Percentiles rank a stretch among this genome's conserved stretches.
Evolutionary conservation across 2,888 invertebrate species (phyloP).

Genomic region (Heliconius cydno): DNA sequence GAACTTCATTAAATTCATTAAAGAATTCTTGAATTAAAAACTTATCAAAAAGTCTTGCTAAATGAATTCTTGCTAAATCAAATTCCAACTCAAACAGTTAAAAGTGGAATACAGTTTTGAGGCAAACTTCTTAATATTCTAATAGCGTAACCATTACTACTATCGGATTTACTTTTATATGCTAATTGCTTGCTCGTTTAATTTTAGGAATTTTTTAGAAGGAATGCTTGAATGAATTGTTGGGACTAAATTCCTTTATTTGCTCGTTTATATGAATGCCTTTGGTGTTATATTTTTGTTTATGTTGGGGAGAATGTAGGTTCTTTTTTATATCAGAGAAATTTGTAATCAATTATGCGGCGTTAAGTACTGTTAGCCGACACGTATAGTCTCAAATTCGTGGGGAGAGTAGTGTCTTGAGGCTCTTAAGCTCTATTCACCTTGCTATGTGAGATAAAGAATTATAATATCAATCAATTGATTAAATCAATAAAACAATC

Average conservation of each 20-base stretch:
- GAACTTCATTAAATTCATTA: conserved; percentile 11
- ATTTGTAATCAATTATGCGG: too few species aligned
- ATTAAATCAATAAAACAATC: too few species aligned
- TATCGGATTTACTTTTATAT: conserved; percentile 47
- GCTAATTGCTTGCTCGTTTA: conserved; percentile 43
- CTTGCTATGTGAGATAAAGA: too few species aligned
- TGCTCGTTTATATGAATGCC: conserved; percentile 1
- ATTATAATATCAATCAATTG: too few species aligned
- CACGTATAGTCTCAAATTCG: too few species aligned
- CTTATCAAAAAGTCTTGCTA: not conserved
- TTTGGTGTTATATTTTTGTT: not conserved
- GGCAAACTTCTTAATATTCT: conserved; percentile 36
- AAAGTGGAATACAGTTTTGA: conserved; percentile 12
- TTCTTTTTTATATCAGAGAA: too few species aligned
- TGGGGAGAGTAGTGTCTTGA: too few species aligned
- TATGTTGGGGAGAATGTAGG: too few species aligned
- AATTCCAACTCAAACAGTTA: conserved; percentile 15
- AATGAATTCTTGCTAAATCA: conserved; percentile 22
- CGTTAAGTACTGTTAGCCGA: too few species aligned
- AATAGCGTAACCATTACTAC: conserved; percentile 39
- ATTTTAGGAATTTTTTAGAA: conserved; percentile 32
- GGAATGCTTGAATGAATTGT: conserved; percentile 32
- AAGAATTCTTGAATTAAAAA: conserved; percentile 4
- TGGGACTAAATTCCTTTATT: conserved; percentile 24
- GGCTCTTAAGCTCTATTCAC: too few species aligned